phyloP scores from a whole-genome alignment of 2,888 invertebrate genomes.

The Bugula neritina region DNA sequence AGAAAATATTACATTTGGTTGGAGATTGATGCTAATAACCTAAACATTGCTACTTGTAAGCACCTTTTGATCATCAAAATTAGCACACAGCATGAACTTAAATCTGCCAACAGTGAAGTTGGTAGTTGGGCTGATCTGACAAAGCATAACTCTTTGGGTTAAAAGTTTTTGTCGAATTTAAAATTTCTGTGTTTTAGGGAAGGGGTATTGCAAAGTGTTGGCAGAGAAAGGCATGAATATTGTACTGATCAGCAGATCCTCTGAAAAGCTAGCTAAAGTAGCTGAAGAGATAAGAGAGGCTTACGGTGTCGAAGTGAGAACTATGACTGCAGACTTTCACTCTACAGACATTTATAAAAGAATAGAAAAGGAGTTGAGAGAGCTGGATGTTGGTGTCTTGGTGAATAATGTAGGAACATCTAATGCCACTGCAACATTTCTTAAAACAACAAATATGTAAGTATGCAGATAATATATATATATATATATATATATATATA shows the following conservation, averaged over 20 bases:
- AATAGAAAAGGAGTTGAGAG: background rate
- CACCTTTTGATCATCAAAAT: too few relatives aligned
- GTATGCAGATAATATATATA: background rate
- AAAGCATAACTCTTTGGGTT: too few relatives aligned
- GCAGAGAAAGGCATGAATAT: slow-evolving; percentile 10
- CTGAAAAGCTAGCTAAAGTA: background rate
- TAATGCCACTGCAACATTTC: background rate
- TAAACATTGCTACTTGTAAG: too few relatives aligned
- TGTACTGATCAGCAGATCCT: slow-evolving; percentile 6
- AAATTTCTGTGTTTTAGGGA: slow-evolving; percentile 9
- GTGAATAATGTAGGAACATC: slow-evolving; percentile 2
- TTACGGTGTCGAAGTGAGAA: background rate
- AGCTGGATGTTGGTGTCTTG: background rate
- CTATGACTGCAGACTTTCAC: slow-evolving; percentile 8
- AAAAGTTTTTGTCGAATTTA: too few relatives aligned
- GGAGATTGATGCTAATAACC: too few relatives aligned
- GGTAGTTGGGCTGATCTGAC: too few relatives aligned
- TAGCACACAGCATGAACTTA: too few relatives aligned
- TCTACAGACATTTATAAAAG: background rate
- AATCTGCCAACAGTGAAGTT: too few relatives aligned
- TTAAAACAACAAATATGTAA: background rate
- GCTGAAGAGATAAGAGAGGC: background rate
- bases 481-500: too few relatives aligned
- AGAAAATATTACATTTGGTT: too few relatives aligned
- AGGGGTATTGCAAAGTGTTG: background rate